Conservation (phyloP, 2,888 invertebrate genomes). For the Podabrus alpinus region DNA sequence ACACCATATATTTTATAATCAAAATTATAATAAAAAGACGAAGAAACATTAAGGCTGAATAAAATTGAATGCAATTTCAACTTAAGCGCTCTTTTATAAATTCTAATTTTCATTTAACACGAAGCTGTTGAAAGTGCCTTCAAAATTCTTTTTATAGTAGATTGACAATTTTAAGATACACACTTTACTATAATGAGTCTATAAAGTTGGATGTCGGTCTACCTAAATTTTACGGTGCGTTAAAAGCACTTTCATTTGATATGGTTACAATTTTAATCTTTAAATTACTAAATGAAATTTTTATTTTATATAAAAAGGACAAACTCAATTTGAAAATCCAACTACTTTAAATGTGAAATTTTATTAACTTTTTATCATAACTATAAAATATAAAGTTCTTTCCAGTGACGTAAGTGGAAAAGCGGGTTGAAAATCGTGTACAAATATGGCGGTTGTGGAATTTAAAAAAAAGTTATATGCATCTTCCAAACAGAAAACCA, state of each 20-base stretch:
- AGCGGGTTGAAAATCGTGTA: not conserved
- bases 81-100: constrained; percentile 1
- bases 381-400: not conserved
- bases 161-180: constrained; percentile 13
- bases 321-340: not conserved
- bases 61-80: not conserved
- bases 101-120: constrained; percentile 1
- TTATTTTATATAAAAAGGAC: not conserved
- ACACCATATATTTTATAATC: not conserved
- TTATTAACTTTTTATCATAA: not conserved
- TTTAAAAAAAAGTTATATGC: too few species aligned
- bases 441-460: too few species aligned
- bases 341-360: not conserved
- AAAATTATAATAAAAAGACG: not conserved
- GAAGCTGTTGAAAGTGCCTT: not conserved
- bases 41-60: not conserved
- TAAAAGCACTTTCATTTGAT: not conserved
- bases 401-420: not conserved
- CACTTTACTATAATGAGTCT: not conserved
- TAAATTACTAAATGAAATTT: not conserved
- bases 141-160: constrained; percentile 6
- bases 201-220: not conserved
- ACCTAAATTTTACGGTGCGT: constrained; percentile 2
- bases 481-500: not conserved
- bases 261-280: not conserved